Conservation (phyloP, 2,888 invertebrate genomes). For the Silvanus unidentatus region DNA sequence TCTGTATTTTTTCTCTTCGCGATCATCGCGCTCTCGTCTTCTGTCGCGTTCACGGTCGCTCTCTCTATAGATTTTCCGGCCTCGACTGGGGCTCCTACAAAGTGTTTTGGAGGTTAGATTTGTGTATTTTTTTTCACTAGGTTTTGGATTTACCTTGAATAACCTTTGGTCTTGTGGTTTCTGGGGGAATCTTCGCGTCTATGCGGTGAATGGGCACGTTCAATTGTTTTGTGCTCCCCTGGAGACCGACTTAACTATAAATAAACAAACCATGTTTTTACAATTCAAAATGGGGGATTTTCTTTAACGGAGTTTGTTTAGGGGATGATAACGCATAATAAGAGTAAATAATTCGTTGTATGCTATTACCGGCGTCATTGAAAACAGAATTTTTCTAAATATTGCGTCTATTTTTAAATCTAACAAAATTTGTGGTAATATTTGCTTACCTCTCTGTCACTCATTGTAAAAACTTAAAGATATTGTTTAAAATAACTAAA, state of each 20-base stretch:
- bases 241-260: constrained; percentile 39
- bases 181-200: constrained; percentile 43
- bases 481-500: constrained; percentile 4
- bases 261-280: neutral
- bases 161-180: constrained; percentile 43
- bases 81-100: constrained; percentile 42
- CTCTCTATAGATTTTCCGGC: constrained; percentile 33
- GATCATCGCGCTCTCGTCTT: constrained; percentile 41
- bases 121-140: too few relatives aligned
- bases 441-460: constrained; percentile 37
- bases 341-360: too few relatives aligned
- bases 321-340: too few relatives aligned
- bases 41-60: constrained; percentile 42
- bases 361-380: neutral
- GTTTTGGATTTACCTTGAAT: constrained; percentile 36
- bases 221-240: constrained; percentile 35
- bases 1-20: constrained; percentile 44
- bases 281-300: too few relatives aligned
- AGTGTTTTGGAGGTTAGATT: too few relatives aligned
- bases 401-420: constrained; percentile 17
- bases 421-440: constrained; percentile 7
- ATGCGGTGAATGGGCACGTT: constrained; percentile 41
- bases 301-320: too few relatives aligned
- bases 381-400: neutral
- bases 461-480: constrained; percentile 25